phyloP scores from a whole-genome alignment of 2,797 vertebrate species.

The Thaleichthys pacificus region DNA sequence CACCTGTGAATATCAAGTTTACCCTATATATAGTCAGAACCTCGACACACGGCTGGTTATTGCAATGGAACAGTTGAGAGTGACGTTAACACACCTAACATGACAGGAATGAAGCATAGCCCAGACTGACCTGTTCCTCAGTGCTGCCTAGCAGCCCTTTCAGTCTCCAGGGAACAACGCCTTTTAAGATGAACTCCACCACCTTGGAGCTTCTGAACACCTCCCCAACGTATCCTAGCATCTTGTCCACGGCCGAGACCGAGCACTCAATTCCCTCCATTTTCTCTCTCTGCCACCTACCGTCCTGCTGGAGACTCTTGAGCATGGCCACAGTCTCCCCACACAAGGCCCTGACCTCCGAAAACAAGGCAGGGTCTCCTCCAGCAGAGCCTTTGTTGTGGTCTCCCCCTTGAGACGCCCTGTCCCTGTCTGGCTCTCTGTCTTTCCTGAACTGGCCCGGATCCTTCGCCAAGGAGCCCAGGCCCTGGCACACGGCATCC shows the following conservation, averaged over 20 bases:
- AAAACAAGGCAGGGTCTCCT: slow-evolving; percentile 23
- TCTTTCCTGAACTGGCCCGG: slow-evolving; percentile 55
- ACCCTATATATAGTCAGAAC: too few species aligned
- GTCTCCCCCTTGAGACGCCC: neutral
- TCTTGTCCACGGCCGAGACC: slow-evolving; percentile 77
- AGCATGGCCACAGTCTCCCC: slow-evolving; percentile 76
- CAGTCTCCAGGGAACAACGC: slow-evolving; percentile 76
- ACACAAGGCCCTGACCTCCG: slow-evolving; percentile 59
- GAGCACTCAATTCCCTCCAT: slow-evolving; percentile 78
- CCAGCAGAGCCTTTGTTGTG: neutral
- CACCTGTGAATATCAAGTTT: neutral
- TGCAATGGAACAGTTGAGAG: too few species aligned
- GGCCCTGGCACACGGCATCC: slow-evolving; percentile 66
- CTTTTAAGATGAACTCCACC: slow-evolving; percentile 80
- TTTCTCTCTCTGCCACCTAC: slow-evolving; percentile 71
- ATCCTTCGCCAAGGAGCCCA: slow-evolving; percentile 72
- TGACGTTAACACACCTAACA: too few species aligned
- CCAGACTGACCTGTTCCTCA: slow-evolving; percentile 60
- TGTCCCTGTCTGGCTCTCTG: slow-evolving; percentile 4
- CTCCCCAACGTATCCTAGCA: slow-evolving; percentile 74
- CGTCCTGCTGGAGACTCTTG: slow-evolving; percentile 70
- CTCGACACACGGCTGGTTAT: too few species aligned
- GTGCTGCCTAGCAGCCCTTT: slow-evolving; percentile 63
- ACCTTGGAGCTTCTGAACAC: slow-evolving; percentile 81
- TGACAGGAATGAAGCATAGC: neutral